phyloP scores from a whole-genome alignment of 2,888 invertebrate species.

The Nomada hirtipes region DNA sequence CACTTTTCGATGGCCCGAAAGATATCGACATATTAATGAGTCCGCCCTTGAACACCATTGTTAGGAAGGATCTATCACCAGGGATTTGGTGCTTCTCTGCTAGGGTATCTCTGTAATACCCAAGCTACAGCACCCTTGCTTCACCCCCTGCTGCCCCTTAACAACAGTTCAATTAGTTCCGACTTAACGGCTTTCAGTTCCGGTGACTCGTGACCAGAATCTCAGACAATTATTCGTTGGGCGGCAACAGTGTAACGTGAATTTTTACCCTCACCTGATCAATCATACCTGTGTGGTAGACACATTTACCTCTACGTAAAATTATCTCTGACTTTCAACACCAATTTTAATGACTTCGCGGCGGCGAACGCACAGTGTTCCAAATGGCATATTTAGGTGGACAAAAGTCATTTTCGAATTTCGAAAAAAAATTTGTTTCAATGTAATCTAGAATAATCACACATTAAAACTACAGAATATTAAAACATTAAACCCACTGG shows the following conservation, averaged over 20 bases:
- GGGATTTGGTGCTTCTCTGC: conserved; percentile 74
- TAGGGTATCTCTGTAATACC: conserved; percentile 75
- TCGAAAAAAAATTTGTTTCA: too few relatives aligned
- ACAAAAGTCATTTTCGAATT: too few relatives aligned
- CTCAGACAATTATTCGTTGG: conserved; percentile 69
- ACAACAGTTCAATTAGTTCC: conserved; percentile 79
- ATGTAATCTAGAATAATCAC: too few relatives aligned
- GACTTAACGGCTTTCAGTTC: conserved; percentile 78
- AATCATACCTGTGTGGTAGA: conserved; percentile 22
- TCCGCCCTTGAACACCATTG: conserved; percentile 60
- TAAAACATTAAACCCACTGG: too few relatives aligned
- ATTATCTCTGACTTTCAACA: not conserved
- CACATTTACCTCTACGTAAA: conserved; percentile 23
- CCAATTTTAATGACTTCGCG: too few relatives aligned
- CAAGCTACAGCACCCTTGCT: conserved; percentile 69
- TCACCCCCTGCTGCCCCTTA: conserved; percentile 65
- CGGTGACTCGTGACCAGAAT: conserved; percentile 77
- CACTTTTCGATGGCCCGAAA: not conserved
- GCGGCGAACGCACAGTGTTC: too few relatives aligned
- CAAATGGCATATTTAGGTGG: too few relatives aligned
- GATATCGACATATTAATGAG: conserved; percentile 71
- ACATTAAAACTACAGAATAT: too few relatives aligned
- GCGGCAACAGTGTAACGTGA: conserved; percentile 51
- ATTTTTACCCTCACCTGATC: conserved; percentile 52
- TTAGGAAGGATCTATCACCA: conserved; percentile 75